Base-by-base conservation (phyloP, 2,888 invertebrate species). In the Pimpla rufipes region DNA sequence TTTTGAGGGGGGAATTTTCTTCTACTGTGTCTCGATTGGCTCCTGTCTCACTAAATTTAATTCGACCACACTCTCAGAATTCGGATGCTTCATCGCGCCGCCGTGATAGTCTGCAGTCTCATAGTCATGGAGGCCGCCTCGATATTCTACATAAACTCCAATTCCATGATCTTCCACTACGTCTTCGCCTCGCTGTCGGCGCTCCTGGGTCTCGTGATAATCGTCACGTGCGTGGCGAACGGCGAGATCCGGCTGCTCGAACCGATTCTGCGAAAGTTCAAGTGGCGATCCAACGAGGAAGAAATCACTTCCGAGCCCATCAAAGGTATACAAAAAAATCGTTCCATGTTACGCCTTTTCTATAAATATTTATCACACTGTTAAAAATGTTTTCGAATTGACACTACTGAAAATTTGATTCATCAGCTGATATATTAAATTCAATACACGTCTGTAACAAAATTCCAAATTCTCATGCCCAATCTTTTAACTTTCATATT, bases 101-200 rank as follows among this genome's bases (percentile, higher is more conserved):
- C 95, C 62, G 93, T 95, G 71, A 93, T 96, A 83, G 95, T 96
- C 89, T 93, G 94, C 85, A 93, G 95, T 79, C 95, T 96, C 88
- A 93, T 95, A 50, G 92, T 94, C 71, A 95, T 95, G 91, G 95
- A 95, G 85, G 94, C 94, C 57, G 94, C 95, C 86, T 96, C 96
- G 87, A 94, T 96, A 80, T 93, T 95, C 87, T 96, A 95, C 92
- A 94, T 96, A 85, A 96, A 96, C 91, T 94, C 95, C 75, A 93
- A 94, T 77, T 94, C 95, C 87, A 93, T 94, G 86, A 94, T 95
- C 89, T 95, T 94, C 91, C 94, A 95, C 89, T 95, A 95, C 91
- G 93, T 95, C 87, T 95, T 96, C 91, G 94, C 95, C 86, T 92
- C 94, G 85, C 93, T 94, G 82, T 95, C 95, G 87, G 94, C 95